Evolutionary conservation across 2,113 vertebrate species (phyloP), one percentile per base, ranked within the genome.

Genomic region (Oncorhynchus gorbuscha): DNA sequence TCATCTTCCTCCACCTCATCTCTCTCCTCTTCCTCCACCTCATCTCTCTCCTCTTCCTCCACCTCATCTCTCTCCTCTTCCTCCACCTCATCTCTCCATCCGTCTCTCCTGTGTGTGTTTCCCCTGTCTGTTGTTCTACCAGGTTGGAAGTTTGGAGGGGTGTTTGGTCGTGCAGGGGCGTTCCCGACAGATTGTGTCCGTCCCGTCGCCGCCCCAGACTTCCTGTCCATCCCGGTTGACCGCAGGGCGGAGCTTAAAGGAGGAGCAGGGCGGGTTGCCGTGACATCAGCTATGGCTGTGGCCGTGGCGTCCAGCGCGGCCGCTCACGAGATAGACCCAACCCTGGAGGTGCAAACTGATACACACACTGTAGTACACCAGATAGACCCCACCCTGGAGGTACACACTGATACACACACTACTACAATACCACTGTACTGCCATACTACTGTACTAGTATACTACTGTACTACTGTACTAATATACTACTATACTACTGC

Each of bases 91-190:
- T 51, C 30, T 32, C 4, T 49, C 48, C 48, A 49, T 49, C 9
- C 7, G 49, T n/a, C 20, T 70, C 26, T 78, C 65, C 48, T 22
- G 68, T 45, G 16, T 45, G 45, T 76, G 32, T 61, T 12, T 75
- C 26, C 80, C 65, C 48, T 22, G 68, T 45, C 22, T 59, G 30
- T 76, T 18, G 64, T 69, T 30, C 62, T 39, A 79, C 35, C 35
- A 99, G 98, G 98, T 2, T 99, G 98, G 97, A 95, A 95, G 90
- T 99, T 99, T 0, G 98, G 98, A 0, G 95, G 97, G 0, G 91
- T 97, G 86, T 95, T 96, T 0, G 95, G 97, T n/a, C 93, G 91
- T 8, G 89, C 95, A 0, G 97, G 96, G 4, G 76, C 93, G 4
- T 99, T 99, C 85, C 97, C 97, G 0, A 77, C 89, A 0, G 96